Conservation (phyloP, 2,113 vertebrate species). For the Ophthalmolycus amberensis region DNA sequence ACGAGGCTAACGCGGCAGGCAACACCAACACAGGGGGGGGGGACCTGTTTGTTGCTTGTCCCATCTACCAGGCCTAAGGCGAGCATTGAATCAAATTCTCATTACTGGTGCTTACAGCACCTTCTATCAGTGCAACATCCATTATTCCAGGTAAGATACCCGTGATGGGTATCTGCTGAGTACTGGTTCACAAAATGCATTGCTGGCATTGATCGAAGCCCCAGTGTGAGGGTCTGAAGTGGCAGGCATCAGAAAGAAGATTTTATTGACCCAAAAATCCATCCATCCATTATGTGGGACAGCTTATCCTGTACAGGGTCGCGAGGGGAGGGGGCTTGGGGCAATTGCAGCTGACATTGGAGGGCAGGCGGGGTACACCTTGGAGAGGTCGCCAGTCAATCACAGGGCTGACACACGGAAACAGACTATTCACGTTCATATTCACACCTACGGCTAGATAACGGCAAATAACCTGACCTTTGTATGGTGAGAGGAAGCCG, state of each 20-base stretch:
- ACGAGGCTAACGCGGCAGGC: not conserved
- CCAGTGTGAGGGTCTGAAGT: not conserved
- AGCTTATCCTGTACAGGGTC: not conserved
- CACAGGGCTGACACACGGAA: not conserved
- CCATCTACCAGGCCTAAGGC: not conserved
- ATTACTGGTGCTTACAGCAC: constrained; percentile 7
- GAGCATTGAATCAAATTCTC: constrained; percentile 14
- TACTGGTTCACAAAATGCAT: not conserved
- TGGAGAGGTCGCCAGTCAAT: not conserved
- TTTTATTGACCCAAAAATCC: constrained; percentile 2
- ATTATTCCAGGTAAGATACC: constrained; percentile 3
- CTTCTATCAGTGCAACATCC: constrained; percentile 2
- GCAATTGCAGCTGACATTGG: not conserved
- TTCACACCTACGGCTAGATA: not conserved
- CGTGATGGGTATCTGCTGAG: not conserved
- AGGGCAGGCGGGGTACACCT: not conserved
- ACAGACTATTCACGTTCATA: not conserved
- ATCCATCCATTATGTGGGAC: not conserved
- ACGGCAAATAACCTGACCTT: not conserved
- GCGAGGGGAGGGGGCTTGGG: not conserved
- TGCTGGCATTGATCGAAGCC: not conserved
- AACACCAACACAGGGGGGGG: constrained; percentile 12
- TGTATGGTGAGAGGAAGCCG: not conserved
- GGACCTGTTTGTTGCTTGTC: constrained; percentile 9
- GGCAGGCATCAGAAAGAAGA: not conserved